Evolutionary conservation across 2,797 vertebrate genomes (phyloP).

Genomic region (Brotula barbata): DNA sequence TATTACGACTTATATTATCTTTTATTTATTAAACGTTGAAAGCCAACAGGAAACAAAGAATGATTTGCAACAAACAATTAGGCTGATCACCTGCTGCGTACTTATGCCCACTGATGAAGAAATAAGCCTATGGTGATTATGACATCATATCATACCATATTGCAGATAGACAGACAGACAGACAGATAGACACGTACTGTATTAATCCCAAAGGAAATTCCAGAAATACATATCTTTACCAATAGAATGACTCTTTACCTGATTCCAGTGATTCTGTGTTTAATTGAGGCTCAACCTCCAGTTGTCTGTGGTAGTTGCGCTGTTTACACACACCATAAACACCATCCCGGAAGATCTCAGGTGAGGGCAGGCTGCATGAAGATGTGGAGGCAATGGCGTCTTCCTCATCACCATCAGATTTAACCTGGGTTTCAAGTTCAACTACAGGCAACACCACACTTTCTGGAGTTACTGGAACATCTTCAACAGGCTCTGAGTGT

Average conservation of each 20-base stretch:
- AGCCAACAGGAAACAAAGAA: too few species aligned
- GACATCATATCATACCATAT: too few species aligned
- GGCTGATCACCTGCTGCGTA: too few species aligned
- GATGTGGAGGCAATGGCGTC: slow-evolving; percentile 14
- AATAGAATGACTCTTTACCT: slow-evolving; percentile 49
- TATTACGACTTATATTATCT: not conserved
- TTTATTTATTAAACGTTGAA: not conserved
- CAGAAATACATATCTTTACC: too few species aligned
- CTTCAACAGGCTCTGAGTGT: not conserved
- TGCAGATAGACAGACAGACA: too few species aligned
- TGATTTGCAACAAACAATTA: not conserved
- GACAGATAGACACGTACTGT: too few species aligned
- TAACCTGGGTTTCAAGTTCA: slow-evolving; percentile 28
- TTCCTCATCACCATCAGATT: slow-evolving; percentile 27
- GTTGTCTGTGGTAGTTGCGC: too few species aligned
- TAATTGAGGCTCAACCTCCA: slow-evolving; percentile 9
- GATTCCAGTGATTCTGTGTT: slow-evolving; percentile 5
- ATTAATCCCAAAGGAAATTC: too few species aligned
- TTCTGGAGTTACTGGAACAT: slow-evolving; percentile 3
- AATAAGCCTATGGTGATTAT: too few species aligned
- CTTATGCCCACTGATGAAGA: too few species aligned
- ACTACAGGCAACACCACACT: not conserved
- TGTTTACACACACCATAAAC: slow-evolving; percentile 74
- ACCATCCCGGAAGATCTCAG: slow-evolving; percentile 83
- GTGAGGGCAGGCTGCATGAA: slow-evolving; percentile 73